Evolutionary conservation across 2,888 invertebrate species (phyloP).

Genomic region (Cyrtodaria siliqua): DNA sequence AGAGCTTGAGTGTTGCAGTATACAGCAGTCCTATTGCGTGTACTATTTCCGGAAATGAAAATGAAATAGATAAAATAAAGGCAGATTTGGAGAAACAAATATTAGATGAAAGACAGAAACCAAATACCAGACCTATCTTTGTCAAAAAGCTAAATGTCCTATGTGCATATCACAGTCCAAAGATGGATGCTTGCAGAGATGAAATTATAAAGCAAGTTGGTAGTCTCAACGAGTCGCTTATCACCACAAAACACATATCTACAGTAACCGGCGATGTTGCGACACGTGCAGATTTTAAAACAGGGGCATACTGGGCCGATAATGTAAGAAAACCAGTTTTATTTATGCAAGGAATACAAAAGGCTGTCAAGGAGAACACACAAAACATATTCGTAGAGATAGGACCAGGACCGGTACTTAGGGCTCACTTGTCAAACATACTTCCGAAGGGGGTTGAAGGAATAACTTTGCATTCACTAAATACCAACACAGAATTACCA

Average conservation of each 20-base stretch:
- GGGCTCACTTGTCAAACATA: constrained; percentile 30
- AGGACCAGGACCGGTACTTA: constrained; percentile 70
- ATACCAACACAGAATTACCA: constrained; percentile 4
- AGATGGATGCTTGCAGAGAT: constrained; percentile 50
- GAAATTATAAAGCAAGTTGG: constrained; percentile 39
- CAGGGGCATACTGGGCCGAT: constrained; percentile 71
- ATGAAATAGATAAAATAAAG: constrained; percentile 4
- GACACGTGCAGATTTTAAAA: constrained; percentile 30
- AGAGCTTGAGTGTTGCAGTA: constrained; percentile 35
- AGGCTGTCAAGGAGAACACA: constrained; percentile 23
- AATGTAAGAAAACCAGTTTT: constrained; percentile 72
- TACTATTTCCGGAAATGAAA: constrained; percentile 63
- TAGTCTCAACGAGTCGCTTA: no score
- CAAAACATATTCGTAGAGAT: constrained; percentile 73
- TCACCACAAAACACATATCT: constrained; percentile 45
- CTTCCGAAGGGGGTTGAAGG: not conserved
- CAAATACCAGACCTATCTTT: constrained; percentile 6
- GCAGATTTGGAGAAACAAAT: constrained; percentile 9
- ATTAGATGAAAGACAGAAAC: constrained; percentile 6
- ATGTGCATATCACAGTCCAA: constrained; percentile 73
- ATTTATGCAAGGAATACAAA: constrained; percentile 65
- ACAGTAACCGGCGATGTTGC: constrained; percentile 65
- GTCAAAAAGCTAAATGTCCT: constrained; percentile 58
- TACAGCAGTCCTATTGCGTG: constrained; percentile 59
- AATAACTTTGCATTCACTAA: constrained; percentile 28